Percentiles rank a stretch among this genome's conserved stretches.
phyloP scores from a whole-genome alignment of 2,797 vertebrate species.

The Phylloscopus collybita region DNA sequence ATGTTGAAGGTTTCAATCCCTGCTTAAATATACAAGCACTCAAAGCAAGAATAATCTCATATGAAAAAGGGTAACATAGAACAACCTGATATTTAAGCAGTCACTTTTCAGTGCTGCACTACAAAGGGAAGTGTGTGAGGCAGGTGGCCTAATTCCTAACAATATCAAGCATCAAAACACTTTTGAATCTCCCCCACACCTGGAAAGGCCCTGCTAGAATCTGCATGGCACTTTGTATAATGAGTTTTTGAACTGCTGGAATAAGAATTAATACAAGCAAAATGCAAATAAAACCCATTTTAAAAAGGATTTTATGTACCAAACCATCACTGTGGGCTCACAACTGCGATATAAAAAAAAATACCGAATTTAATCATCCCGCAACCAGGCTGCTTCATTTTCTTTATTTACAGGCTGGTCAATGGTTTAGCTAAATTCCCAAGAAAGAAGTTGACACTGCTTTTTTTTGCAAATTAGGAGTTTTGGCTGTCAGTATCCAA shows the following conservation, averaged over 20 bases:
- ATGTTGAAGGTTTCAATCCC: not conserved
- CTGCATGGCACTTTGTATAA: not conserved
- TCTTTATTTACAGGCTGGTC: not conserved
- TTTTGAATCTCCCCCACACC: not conserved
- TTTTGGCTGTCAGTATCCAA: not conserved
- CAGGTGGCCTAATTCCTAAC: not conserved
- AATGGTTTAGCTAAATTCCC: not conserved
- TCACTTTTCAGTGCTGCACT: not conserved
- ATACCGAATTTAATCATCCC: not conserved
- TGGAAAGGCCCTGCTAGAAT: not conserved
- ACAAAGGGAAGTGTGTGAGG: not conserved
- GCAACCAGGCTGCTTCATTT: not conserved
- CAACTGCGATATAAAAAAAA: not conserved
- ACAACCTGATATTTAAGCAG: not conserved
- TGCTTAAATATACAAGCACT: not conserved
- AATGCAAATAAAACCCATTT: not conserved
- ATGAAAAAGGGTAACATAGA: not conserved
- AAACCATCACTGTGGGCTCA: not conserved
- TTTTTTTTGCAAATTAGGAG: accelerated
- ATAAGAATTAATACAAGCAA: not conserved
- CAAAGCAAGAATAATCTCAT: not conserved
- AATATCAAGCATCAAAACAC: not conserved
- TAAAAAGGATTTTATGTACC: not conserved
- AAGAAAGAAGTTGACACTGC: accelerated
- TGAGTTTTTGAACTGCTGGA: not conserved